Conservation (phyloP, 1,140 invertebrate genomes). For the Heliconius congener region DNA sequence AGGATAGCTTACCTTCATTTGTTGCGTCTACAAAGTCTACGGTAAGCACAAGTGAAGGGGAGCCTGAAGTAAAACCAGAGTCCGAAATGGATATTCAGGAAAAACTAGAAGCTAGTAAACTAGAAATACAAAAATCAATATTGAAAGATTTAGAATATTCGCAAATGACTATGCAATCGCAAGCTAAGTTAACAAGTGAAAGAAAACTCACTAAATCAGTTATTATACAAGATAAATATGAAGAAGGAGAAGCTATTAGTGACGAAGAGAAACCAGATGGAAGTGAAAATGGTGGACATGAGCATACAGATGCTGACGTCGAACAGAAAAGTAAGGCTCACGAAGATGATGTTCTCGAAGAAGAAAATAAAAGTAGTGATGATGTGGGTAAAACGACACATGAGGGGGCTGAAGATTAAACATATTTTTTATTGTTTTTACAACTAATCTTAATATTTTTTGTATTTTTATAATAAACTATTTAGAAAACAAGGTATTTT, state of each 20-base stretch:
- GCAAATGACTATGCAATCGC: slow-evolving; percentile 50
- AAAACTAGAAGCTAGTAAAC: slow-evolving; percentile 62
- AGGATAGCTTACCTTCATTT: slow-evolving; percentile 65
- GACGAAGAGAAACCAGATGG: slow-evolving; percentile 28
- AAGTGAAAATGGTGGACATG: slow-evolving; percentile 32
- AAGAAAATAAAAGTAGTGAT: slow-evolving; percentile 22
- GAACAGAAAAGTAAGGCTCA: slow-evolving; percentile 37
- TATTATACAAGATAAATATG: slow-evolving; percentile 50
- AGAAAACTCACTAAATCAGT: slow-evolving; percentile 42
- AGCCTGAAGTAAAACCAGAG: slow-evolving; percentile 47
- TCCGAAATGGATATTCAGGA: slow-evolving; percentile 58
- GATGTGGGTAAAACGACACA: background rate
- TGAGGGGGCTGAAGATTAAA: background rate
- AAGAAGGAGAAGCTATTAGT: slow-evolving; percentile 40
- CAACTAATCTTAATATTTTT: background rate
- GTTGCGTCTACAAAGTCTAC: slow-evolving; percentile 61
- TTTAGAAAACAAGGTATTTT: background rate
- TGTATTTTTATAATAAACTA: background rate
- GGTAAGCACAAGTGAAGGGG: slow-evolving; percentile 53
- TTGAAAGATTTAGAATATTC: slow-evolving; percentile 67
- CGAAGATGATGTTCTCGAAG: slow-evolving; percentile 31
- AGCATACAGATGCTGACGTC: slow-evolving; percentile 29
- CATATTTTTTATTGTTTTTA: background rate
- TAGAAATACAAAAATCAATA: slow-evolving; percentile 72
- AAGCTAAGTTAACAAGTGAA: slow-evolving; percentile 46